phyloP scores from a whole-genome alignment of 2,113 vertebrate genomes.

The Myiozetetes cayanensis region DNA sequence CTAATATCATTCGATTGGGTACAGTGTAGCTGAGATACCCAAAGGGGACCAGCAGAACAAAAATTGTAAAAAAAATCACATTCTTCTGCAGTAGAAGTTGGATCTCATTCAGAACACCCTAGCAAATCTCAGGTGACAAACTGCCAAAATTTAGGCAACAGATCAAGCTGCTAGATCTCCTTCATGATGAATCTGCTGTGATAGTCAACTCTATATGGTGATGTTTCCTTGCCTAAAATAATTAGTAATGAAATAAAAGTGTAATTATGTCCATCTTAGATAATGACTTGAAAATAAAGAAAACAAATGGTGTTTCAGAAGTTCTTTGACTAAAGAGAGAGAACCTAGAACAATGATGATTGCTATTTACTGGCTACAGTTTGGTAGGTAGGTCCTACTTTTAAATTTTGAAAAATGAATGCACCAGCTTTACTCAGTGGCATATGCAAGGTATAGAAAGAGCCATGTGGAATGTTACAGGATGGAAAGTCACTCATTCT shows the following conservation, averaged over 20 bases:
- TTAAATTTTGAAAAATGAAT: not conserved
- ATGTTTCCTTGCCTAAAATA: not conserved
- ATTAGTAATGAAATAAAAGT: not conserved
- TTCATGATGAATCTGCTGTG: not conserved
- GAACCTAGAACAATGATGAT: not conserved
- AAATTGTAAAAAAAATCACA: not conserved
- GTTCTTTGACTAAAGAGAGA: not conserved
- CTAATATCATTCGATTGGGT: rapidly evolving
- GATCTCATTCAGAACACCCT: not conserved
- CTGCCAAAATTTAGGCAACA: not conserved
- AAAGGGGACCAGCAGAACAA: not conserved
- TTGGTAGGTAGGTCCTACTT: not conserved
- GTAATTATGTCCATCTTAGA: not conserved
- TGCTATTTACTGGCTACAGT: not conserved
- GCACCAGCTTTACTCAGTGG: not conserved
- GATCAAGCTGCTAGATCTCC: not conserved
- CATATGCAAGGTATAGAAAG: not conserved
- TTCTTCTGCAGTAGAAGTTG: not conserved
- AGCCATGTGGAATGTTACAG: not conserved
- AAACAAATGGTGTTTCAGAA: not conserved
- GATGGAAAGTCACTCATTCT: not conserved
- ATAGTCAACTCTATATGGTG: not conserved
- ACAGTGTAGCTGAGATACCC: not conserved
- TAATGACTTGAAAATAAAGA: not conserved
- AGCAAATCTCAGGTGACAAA: not conserved